Conservation (phyloP, 2,113 vertebrate species). For the Xiphophorus maculatus region DNA sequence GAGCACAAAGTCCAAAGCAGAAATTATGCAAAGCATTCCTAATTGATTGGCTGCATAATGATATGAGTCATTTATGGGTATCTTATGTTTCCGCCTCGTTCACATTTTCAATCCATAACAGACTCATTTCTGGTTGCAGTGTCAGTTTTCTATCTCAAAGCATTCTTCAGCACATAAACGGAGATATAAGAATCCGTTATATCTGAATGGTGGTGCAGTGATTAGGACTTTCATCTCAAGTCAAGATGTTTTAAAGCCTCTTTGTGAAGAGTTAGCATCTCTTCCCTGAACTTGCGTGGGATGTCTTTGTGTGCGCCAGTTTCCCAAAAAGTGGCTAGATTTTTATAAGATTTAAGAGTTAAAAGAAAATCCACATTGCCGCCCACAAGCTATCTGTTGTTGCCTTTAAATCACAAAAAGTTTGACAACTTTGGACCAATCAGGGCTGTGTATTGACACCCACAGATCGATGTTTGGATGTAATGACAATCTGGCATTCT, state of each 20-base stretch:
- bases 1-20: slow-evolving; percentile 14
- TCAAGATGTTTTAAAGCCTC: not conserved
- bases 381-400: not conserved
- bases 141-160: slow-evolving; percentile 2
- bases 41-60: slow-evolving; percentile 23
- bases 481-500: not conserved
- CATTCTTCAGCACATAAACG: not conserved
- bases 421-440: not conserved
- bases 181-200: no score
- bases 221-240: not conserved
- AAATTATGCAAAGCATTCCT: slow-evolving; percentile 31
- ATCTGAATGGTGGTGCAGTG: not conserved
- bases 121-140: not conserved
- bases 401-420: not conserved
- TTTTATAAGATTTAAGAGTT: not conserved
- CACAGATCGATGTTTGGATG: not conserved
- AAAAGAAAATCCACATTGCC: not conserved
- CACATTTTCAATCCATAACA: not conserved
- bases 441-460: no score
- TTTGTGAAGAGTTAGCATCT: not conserved
- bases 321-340: not conserved
- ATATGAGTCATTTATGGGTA: not conserved
- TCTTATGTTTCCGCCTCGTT: slow-evolving; percentile 1
- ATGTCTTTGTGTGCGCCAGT: not conserved
- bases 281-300: not conserved